Conservation (phyloP, 2,888 invertebrate genomes). For the Tiphia femorata region DNA sequence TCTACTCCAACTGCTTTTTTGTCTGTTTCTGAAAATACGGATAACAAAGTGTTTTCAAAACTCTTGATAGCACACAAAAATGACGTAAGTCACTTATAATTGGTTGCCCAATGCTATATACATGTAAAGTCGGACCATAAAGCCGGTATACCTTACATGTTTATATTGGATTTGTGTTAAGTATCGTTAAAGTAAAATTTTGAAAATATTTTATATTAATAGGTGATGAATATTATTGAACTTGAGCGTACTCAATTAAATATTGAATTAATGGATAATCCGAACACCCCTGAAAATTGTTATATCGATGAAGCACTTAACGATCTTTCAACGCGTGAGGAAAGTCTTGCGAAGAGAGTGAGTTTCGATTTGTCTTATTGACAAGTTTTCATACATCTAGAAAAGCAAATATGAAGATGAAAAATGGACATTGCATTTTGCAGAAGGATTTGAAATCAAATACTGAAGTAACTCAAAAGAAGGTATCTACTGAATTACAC, state of each 20-base stretch:
- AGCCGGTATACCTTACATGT: background rate
- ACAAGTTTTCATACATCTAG: too few relatives aligned
- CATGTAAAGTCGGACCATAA: background rate
- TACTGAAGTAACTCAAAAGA: too few relatives aligned
- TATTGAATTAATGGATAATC: slow-evolving; percentile 73
- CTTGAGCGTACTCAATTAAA: slow-evolving; percentile 77
- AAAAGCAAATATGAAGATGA: background rate
- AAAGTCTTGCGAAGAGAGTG: slow-evolving; percentile 40
- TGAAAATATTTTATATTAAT: too few relatives aligned
- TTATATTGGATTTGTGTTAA: too few relatives aligned
- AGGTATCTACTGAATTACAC: too few relatives aligned
- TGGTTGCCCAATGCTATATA: background rate
- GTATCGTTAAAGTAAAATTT: too few relatives aligned
- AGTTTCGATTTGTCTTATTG: slow-evolving; percentile 9
- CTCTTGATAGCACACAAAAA: slow-evolving; percentile 79
- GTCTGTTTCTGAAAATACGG: slow-evolving; percentile 70
- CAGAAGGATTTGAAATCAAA: too few relatives aligned
- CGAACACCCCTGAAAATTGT: slow-evolving; percentile 84
- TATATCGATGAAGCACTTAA: slow-evolving; percentile 88
- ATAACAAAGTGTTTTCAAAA: slow-evolving; percentile 79
- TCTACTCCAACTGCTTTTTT: slow-evolving; percentile 59
- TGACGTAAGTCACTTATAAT: slow-evolving; percentile 72
- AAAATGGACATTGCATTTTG: too few relatives aligned
- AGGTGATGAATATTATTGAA: slow-evolving; percentile 80
- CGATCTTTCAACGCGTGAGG: slow-evolving; percentile 73